phyloP scores from a whole-genome alignment of 2,113 vertebrate genomes.

The Ammospiza nelsoni region DNA sequence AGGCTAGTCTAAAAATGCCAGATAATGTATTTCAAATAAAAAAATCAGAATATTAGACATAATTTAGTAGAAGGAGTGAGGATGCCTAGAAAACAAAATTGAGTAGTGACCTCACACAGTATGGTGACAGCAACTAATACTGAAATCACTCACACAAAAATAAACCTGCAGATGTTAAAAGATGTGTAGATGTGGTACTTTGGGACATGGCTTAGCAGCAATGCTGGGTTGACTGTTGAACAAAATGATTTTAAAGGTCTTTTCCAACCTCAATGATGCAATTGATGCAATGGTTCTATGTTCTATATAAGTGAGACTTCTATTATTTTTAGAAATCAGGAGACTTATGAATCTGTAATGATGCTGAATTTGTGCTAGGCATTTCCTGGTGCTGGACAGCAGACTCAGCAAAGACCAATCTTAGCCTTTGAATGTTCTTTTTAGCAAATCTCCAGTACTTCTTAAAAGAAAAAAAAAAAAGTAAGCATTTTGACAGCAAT shows the following conservation, averaged over 20 bases:
- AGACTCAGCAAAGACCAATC: background rate
- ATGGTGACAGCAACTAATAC: background rate
- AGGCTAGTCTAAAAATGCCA: background rate
- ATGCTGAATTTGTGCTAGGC: background rate
- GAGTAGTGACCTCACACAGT: background rate
- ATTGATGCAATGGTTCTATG: background rate
- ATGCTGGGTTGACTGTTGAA: background rate
- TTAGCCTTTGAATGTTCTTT: slow-evolving; percentile 1
- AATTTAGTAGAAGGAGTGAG: background rate
- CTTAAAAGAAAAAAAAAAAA: background rate
- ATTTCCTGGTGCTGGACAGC: background rate
- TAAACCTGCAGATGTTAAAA: background rate
- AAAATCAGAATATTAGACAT: background rate
- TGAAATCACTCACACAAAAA: background rate
- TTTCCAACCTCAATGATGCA: background rate
- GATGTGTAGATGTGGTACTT: background rate
- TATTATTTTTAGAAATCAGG: background rate
- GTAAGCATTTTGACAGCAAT: background rate
- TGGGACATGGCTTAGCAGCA: background rate
- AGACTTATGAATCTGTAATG: background rate
- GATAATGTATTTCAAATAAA: background rate
- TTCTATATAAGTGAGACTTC: background rate
- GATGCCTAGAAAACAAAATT: background rate
- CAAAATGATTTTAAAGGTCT: background rate
- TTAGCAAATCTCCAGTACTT: background rate